Percentiles rank a stretch among this genome's conserved stretches.
phyloP scores from a whole-genome alignment of 2,113 vertebrate species.

The Dasyurus viverrinus region DNA sequence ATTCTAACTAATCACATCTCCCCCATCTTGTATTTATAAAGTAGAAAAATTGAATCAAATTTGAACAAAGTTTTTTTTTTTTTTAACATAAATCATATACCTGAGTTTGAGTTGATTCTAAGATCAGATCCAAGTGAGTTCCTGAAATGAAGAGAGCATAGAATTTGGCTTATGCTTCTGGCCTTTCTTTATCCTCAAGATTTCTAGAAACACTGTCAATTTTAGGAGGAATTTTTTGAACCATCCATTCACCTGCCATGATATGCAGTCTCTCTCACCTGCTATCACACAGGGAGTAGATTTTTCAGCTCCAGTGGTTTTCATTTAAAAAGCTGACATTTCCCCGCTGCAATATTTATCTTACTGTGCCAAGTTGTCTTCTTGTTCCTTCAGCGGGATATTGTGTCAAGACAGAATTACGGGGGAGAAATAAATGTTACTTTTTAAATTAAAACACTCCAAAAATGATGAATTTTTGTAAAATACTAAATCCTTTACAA shows the following conservation, averaged over 20 bases:
- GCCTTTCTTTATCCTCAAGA: not conserved
- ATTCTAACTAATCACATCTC: not conserved
- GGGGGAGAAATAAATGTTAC: slow-evolving; percentile 12
- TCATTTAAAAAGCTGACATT: slow-evolving; percentile 22
- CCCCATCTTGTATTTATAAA: not conserved
- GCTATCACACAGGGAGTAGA: not conserved
- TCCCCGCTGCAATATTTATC: slow-evolving; percentile 11
- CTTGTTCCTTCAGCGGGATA: not conserved
- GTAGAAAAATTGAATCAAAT: not conserved
- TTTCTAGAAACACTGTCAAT: not conserved
- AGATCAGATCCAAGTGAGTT: not conserved
- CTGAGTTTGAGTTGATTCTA: not conserved
- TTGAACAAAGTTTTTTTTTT: not conserved
- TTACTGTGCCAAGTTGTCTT: not conserved
- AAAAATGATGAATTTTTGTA: not conserved
- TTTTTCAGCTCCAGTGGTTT: slow-evolving; percentile 4
- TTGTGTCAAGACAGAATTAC: slow-evolving; percentile 1
- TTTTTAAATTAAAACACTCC: slow-evolving; percentile 3
- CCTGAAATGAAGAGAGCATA: not conserved
- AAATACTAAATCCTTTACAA: not conserved
- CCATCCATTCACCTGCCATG: not conserved
- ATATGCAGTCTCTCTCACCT: slow-evolving; percentile 1
- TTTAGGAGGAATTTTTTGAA: not conserved
- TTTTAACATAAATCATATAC: not conserved
- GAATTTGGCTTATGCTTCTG: not conserved